Conservation (phyloP, 2,113 vertebrate genomes). For the Loxodonta africana region DNA sequence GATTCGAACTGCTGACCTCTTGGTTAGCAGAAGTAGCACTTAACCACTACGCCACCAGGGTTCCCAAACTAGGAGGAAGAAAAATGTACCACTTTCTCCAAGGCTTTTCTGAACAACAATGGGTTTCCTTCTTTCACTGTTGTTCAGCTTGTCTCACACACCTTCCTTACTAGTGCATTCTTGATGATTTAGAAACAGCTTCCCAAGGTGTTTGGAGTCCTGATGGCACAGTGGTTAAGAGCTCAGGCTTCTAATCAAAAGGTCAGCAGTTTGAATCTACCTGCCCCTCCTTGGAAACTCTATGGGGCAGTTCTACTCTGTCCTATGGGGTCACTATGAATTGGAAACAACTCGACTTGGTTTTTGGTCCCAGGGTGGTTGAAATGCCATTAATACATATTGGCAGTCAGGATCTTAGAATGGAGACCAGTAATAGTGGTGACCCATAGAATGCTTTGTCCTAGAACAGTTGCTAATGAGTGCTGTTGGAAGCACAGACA, state of each 20-base stretch:
- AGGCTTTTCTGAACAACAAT: background rate
- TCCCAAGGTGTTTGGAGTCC: background rate
- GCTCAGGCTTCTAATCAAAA: too few relatives aligned
- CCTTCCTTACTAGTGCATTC: background rate
- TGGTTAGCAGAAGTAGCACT: too few relatives aligned
- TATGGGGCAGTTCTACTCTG: too few relatives aligned
- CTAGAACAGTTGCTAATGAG: background rate
- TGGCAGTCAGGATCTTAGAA: background rate
- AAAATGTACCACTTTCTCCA: background rate
- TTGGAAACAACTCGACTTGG: too few relatives aligned
- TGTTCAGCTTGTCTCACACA: background rate
- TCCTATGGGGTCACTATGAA: too few relatives aligned
- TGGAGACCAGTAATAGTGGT: accelerated
- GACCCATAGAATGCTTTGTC: accelerated
- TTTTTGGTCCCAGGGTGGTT: too few relatives aligned
- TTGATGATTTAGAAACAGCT: background rate
- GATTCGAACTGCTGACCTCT: too few relatives aligned
- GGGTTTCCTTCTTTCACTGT: background rate
- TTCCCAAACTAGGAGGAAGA: background rate
- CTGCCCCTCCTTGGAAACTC: too few relatives aligned
- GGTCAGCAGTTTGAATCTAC: too few relatives aligned
- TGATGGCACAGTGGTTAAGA: too few relatives aligned
- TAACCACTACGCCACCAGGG: too few relatives aligned
- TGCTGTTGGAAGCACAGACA: background rate
- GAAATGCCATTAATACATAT: background rate